Percentiles rank a stretch among this genome's conserved stretches.
Conservation (phyloP, 2,888 invertebrate species). For the Agrotis puta region DNA sequence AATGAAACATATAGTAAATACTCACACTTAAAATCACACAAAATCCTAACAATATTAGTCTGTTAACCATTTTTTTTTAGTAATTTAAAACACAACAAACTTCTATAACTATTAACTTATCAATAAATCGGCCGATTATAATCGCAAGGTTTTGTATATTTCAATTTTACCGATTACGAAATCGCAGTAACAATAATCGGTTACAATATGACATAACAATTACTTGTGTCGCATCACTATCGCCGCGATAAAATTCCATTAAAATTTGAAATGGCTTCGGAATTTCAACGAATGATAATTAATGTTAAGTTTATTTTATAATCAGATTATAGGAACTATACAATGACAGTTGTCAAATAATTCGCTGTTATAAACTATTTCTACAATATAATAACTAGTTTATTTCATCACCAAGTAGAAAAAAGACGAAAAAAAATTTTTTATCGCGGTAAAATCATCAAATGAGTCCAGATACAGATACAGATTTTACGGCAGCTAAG, state of each 20-base stretch:
- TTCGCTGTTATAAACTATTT: too few relatives aligned
- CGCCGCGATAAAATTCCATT: slow-evolving; percentile 28
- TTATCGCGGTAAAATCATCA: too few relatives aligned
- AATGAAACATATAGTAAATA: slow-evolving; percentile 10
- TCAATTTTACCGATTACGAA: slow-evolving; percentile 68
- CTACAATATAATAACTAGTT: too few relatives aligned
- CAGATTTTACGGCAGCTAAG: too few relatives aligned
- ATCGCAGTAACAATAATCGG: slow-evolving; percentile 61
- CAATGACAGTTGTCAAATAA: too few relatives aligned
- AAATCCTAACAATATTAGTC: slow-evolving; percentile 49
- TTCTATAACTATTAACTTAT: slow-evolving; percentile 58
- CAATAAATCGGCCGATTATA: slow-evolving; percentile 66
- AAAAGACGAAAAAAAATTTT: too few relatives aligned
- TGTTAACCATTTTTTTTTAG: slow-evolving; percentile 59
- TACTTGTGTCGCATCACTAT: slow-evolving; percentile 40
- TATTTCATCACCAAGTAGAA: too few relatives aligned
- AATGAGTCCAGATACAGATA: too few relatives aligned
- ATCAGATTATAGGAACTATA: slow-evolving; percentile 18
- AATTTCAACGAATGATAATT: slow-evolving; percentile 14
- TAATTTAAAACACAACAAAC: slow-evolving; percentile 60
- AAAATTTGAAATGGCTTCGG: slow-evolving; percentile 35
- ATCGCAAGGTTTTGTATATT: slow-evolving; percentile 70
- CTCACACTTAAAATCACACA: slow-evolving; percentile 64
- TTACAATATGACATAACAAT: slow-evolving; percentile 48
- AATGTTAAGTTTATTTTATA: slow-evolving; percentile 19